Conservation (phyloP, 2,113 vertebrate species). For the Theropithecus gelada region DNA sequence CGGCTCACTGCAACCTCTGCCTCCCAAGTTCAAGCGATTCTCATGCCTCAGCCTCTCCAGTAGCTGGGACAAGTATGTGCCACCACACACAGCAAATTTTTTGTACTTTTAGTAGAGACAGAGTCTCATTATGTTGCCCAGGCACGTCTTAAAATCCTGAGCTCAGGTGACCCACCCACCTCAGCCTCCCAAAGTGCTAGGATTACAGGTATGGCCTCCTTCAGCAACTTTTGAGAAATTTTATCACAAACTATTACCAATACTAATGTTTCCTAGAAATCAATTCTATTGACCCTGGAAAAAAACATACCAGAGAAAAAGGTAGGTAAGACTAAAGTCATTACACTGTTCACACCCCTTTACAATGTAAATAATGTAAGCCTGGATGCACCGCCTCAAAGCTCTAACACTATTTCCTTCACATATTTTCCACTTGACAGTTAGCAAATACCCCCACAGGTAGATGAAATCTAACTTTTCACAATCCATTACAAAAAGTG, state of each 20-base stretch:
- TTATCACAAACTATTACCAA: not conserved
- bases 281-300: not conserved
- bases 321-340: not conserved
- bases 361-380: not conserved
- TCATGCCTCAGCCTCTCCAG: no score
- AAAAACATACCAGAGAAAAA: not conserved
- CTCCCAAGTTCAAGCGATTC: no score
- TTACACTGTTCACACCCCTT: not conserved
- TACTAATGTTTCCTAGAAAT: not conserved
- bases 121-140: no score
- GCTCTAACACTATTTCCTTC: not conserved
- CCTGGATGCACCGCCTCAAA: not conserved
- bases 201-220: not conserved
- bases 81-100: no score
- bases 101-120: no score
- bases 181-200: no score
- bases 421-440: not conserved
- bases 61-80: no score
- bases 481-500: not conserved
- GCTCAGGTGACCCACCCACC: no score
- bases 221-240: not conserved
- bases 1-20: no score
- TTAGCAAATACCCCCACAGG: not conserved
- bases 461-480: not conserved
- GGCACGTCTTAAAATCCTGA: no score